A percentile compares a stretch with the other conserved stretches of the same genome.
Evolutionary conservation across 2,113 vertebrate genomes (phyloP).

Genomic region (Uria aalge): DNA sequence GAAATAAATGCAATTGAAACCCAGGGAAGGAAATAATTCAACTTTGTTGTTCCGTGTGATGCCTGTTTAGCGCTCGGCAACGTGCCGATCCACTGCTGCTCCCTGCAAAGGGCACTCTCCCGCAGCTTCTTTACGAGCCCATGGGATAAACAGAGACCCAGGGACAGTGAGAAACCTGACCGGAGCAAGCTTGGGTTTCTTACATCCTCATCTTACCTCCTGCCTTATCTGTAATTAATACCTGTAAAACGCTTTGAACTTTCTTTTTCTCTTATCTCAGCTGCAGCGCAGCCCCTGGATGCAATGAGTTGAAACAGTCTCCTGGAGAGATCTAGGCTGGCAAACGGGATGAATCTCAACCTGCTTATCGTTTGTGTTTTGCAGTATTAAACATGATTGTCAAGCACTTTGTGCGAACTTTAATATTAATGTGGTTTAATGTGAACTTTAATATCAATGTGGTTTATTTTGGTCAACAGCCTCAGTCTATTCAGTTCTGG

Average conservation of each 20-base stretch:
- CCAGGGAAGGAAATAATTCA: neutral
- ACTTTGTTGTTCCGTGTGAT: neutral
- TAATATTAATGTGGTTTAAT: neutral
- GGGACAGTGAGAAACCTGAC: neutral
- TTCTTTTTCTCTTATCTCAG: slow-evolving; percentile 17
- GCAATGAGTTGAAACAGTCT: neutral
- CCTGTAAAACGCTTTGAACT: neutral
- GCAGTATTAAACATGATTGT: neutral
- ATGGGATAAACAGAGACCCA: neutral
- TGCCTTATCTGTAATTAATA: neutral
- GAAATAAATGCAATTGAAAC: neutral
- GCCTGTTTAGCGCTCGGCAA: neutral
- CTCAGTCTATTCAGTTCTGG: neutral
- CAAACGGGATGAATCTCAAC: neutral
- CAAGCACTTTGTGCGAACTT: neutral
- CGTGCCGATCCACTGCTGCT: neutral
- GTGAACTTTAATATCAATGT: neutral
- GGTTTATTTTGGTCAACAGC: neutral
- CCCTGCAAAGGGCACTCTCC: neutral
- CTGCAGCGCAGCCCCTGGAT: neutral
- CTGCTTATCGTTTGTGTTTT: neutral
- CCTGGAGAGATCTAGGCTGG: neutral
- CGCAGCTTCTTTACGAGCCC: neutral
- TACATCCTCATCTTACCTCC: neutral
- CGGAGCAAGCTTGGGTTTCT: neutral